These are phyloP conservation scores for Burhinus bistriatus DNA, from an alignment of 2,113 vertebrate genomes.

Conservation along the genomic window DNA sequence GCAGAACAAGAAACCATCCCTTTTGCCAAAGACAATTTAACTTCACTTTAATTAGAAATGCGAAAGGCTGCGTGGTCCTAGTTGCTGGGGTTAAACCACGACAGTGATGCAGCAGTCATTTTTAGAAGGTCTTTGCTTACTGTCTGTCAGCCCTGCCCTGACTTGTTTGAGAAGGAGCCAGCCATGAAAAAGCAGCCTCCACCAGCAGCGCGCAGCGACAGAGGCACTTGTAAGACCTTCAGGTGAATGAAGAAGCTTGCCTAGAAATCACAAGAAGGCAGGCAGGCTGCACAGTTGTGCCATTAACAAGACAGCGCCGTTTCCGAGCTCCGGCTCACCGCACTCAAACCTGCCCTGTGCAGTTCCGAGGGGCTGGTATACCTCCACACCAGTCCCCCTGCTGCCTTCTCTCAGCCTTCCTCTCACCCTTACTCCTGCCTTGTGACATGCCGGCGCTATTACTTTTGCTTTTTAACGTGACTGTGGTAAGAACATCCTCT, in stretches of 20 bases:
- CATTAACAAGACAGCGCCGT: background rate
- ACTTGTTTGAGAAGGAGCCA: background rate
- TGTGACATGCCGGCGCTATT: background rate
- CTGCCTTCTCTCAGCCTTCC: background rate
- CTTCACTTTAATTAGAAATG: background rate
- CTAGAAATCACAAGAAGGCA: background rate
- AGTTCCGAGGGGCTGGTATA: background rate
- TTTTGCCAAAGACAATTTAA: background rate
- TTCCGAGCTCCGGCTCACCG: background rate
- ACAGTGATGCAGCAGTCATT: accelerated
- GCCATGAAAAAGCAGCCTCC: background rate
- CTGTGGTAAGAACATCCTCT: background rate
- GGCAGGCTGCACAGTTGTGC: background rate
- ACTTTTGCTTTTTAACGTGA: background rate
- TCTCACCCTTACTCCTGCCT: background rate
- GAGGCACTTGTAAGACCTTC: background rate
- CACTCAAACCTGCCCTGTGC: background rate
- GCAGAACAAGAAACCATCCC: background rate
- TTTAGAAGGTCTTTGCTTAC: background rate
- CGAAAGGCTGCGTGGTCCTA: background rate
- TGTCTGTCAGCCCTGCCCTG: background rate
- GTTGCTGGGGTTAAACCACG: background rate
- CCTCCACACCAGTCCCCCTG: background rate
- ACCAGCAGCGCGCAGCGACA: accelerated
- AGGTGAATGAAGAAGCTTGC: background rate